Evolutionary conservation across 2,888 invertebrate species (phyloP).

Genomic region (Holacanthella duospinosa): DNA sequence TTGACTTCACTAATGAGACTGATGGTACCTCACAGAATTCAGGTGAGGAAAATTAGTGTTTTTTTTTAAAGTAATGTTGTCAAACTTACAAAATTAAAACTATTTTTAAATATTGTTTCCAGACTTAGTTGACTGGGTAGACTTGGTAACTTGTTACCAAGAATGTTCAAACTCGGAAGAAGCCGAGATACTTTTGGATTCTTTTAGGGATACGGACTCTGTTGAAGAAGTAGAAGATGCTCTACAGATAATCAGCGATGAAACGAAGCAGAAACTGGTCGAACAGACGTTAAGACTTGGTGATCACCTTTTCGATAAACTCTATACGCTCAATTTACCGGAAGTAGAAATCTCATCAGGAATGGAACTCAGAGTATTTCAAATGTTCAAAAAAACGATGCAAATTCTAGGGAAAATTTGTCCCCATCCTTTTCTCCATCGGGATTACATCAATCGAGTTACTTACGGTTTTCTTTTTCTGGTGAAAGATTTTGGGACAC

Average conservation of each 20-base stretch:
- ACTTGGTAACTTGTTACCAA: neutral
- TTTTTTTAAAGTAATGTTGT: neutral
- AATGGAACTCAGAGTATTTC: constrained; percentile 18
- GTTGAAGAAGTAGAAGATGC: neutral
- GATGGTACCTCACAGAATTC: no score
- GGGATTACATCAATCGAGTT: constrained; percentile 21
- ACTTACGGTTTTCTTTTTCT: constrained; percentile 28
- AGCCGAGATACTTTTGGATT: neutral
- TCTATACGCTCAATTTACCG: constrained; percentile 13
- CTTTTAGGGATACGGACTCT: neutral
- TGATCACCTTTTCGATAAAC: constrained; percentile 22
- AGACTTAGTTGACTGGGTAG: neutral
- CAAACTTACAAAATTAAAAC: neutral
- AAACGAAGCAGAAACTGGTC: neutral
- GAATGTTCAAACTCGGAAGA: no score
- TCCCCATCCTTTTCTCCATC: constrained; percentile 23
- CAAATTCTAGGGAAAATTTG: constrained; percentile 22
- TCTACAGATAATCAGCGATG: neutral
- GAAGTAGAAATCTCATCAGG: constrained; percentile 15
- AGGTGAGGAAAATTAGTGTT: no score
- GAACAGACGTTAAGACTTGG: constrained; percentile 25
- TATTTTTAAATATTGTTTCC: no score
- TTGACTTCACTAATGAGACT: neutral
- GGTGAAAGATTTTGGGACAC: constrained; percentile 23
- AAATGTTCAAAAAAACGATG: constrained; percentile 16